Evolutionary conservation across 2,113 vertebrate genomes (phyloP), one percentile per base, ranked within the genome.

Genomic region (Corapipo altera): DNA sequence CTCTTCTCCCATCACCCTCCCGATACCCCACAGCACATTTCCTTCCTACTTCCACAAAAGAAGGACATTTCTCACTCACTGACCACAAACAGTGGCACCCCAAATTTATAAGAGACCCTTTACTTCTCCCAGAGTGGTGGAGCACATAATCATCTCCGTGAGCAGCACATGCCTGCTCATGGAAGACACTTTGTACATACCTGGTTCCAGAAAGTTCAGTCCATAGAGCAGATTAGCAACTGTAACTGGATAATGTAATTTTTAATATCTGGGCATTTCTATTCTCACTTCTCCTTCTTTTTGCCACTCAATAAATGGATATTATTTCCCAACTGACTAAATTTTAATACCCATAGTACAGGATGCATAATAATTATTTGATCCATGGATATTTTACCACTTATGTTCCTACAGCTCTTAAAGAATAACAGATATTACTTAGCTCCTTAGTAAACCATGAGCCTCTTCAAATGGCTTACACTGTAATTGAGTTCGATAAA

Each of bases 141-240:
- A 70, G 49, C 73, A n/a, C 62, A 32, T 18, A 17, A 51, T 43
- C 44, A 33, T 6, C 35, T 30, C 44, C 0, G 41, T 4, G 20
- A 28, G 10, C 0, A 55, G 64, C 74, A 57, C 1, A 0, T 4
- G 35, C 19, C 35, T 41, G 58, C 33, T 16, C 8, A 2, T 2
- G 26, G 51, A 51, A 18, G 24, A 44, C 15, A 6, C 21, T 44
- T 32, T 5, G 11, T 16, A 20, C 44, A 24, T 30, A 46, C 18
- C 44, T 72, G 44, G 6, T 32, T 78, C 12, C 6, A 82, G 49
- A 37, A 59, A 79, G 41, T 33, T 81, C 69, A 39, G 23, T 8
- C 64, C 79, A 8, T 7, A 15, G 0, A 22, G 74, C 54, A 48
- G 51, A 49, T 28, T 24, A 54, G 37, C 13, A 88, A 49, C 81